Conservation (phyloP, 2,888 invertebrate genomes). For the Drosophila stalkeri region DNA sequence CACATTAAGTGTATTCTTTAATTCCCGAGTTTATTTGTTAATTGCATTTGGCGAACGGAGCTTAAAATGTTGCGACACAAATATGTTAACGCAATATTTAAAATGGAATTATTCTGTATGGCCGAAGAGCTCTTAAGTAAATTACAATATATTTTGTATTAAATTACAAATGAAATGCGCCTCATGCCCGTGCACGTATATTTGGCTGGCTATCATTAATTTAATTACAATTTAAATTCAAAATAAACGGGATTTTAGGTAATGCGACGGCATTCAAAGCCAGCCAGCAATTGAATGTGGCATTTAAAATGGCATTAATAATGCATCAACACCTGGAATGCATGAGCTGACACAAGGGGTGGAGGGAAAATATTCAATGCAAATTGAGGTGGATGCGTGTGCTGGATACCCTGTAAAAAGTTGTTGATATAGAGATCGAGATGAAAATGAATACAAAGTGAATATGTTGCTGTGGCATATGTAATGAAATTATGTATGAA, state of each 20-base stretch:
- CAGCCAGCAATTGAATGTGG: slow-evolving; percentile 50
- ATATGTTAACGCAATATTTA: slow-evolving; percentile 55
- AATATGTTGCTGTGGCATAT: background rate
- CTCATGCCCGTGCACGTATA: background rate
- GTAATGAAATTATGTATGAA: background rate
- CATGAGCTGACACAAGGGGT: background rate
- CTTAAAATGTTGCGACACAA: slow-evolving; percentile 53
- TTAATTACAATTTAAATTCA: slow-evolving; percentile 75
- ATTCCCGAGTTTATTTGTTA: slow-evolving; percentile 44
- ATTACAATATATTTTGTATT: slow-evolving; percentile 62
- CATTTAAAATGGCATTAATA: slow-evolving; percentile 78
- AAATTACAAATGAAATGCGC: slow-evolving; percentile 57
- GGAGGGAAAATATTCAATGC: slow-evolving; percentile 12
- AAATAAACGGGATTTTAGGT: slow-evolving; percentile 69
- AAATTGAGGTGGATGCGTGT: background rate
- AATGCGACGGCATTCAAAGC: slow-evolving; percentile 35
- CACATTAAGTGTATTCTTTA: slow-evolving; percentile 41
- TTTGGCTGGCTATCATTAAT: slow-evolving; percentile 57
- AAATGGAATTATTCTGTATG: slow-evolving; percentile 52
- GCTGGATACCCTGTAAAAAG: background rate
- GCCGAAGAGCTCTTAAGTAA: slow-evolving; percentile 63
- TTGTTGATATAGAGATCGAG: too few species aligned
- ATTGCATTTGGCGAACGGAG: slow-evolving; percentile 48
- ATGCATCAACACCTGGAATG: slow-evolving; percentile 71
- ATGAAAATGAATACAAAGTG: background rate